A percentile compares a stretch with the other conserved stretches of the same genome.
Evolutionary conservation across 2,797 vertebrate species (phyloP).

Genomic region (Potorous gilbertii): DNA sequence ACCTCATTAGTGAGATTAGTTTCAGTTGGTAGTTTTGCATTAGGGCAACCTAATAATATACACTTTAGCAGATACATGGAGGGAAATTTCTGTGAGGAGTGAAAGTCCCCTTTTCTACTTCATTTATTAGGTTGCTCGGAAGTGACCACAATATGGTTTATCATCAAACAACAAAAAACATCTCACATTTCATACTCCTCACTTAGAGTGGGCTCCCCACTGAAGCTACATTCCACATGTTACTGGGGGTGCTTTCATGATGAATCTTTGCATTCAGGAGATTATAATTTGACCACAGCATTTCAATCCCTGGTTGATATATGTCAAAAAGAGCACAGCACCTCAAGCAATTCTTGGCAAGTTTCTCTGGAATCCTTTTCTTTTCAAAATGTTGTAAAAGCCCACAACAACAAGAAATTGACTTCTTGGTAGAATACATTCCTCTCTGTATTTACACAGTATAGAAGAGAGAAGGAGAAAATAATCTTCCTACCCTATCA

Average conservation of each 20-base stretch:
- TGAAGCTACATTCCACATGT: conserved; percentile 8
- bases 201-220: not conserved
- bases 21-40: conserved; percentile 84
- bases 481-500: conserved; percentile 12
- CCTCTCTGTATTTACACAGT: conserved; percentile 37
- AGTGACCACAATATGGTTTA: conserved; percentile 67
- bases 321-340: conserved; percentile 15
- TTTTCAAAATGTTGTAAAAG: conserved; percentile 70
- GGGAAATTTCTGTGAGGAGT: conserved; percentile 77
- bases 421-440: conserved; percentile 49
- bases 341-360: conserved; percentile 64
- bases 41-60: conserved; percentile 80
- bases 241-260: not conserved
- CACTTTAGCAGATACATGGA: conserved; percentile 74
- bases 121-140: conserved; percentile 64
- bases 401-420: conserved; percentile 58
- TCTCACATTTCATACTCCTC: not conserved
- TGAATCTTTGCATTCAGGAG: not conserved
- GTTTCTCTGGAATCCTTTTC: conserved; percentile 43
- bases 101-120: conserved; percentile 69
- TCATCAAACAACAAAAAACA: conserved; percentile 48
- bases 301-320: conserved; percentile 39
- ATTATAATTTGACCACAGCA: conserved; percentile 38
- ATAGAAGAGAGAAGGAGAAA: conserved; percentile 8
- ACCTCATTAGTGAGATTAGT: conserved; percentile 88